Base-by-base conservation (phyloP, 1,140 invertebrate species). In the Drosophila pandora region DNA sequence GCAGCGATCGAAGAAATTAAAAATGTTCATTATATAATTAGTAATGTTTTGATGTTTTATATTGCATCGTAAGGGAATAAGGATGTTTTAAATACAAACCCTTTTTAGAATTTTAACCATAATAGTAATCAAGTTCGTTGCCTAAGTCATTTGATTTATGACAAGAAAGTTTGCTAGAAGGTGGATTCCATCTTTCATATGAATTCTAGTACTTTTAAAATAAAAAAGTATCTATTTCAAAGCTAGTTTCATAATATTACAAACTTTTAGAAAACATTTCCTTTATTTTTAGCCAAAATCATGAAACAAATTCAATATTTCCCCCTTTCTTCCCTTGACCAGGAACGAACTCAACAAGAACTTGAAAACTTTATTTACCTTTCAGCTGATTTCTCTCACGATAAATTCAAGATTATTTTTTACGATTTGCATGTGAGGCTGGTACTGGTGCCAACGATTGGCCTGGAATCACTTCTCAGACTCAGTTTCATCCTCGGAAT, bases 61-160 rank as follows among this genome's bases (percentile, higher is more conserved):
- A 17, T 17, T 17, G 17, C 17, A 17, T 17, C 17, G 17, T 0
- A 17, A 17, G 17, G 17, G 17, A 17, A 17, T 17, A 17, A 17
- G 17, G 17, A 17, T 17, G 17, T 17, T 17, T 17, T 17, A 17
- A 17, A 17, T 17, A 17, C 17, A 17, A 17, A 7, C 25, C 7
- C 5, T 28, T 28, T 2, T 28, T 7, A 6, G 5, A 28, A 10
- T 12, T n/a, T 3, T 12, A 37, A 2, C 12, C 7, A 8, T 32
- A 7, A 8, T 0, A 32, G 6, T 1, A 4, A 12, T 12, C 72
- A 57, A 83, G 87, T 90, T 90, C 68, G 87, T 80, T 90, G 82
- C 87, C 55, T 60, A 69, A 90, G 87, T 90, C 87, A 87, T 90
- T 90, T 87, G 82, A 87, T 80, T 87, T 6, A 10, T 9, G n/a